These are phyloP conservation scores for Nesoenas mayeri DNA, from an alignment of 2,113 vertebrate species.

Conservation along the genomic window DNA sequence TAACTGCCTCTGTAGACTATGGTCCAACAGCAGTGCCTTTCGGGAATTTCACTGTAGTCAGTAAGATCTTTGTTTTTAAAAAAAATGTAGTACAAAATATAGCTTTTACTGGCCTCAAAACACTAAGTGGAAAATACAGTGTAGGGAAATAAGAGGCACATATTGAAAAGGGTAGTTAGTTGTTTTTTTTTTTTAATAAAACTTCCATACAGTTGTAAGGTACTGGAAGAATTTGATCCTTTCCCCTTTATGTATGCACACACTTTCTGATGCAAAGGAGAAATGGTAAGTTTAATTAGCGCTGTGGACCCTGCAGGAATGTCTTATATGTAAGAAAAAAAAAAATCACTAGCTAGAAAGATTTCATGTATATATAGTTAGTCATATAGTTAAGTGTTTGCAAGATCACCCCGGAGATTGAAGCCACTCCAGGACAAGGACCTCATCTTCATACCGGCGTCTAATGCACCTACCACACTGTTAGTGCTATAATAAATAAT, in stretches of 20 bases:
- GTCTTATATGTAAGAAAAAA: neutral
- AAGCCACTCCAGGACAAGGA: conserved; percentile 61
- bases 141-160: conserved; percentile 24
- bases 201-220: neutral
- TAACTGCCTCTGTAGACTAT: conserved; percentile 25
- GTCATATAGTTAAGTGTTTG: conserved; percentile 51
- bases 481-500: conserved; percentile 73
- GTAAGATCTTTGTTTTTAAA: conserved; percentile 50
- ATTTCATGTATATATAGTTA: neutral
- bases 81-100: conserved; percentile 16
- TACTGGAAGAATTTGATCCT: neutral
- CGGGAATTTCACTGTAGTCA: neutral
- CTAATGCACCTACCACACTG: conserved; percentile 58
- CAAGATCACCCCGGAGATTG: conserved; percentile 58
- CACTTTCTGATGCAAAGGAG: neutral
- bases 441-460: conserved; percentile 46
- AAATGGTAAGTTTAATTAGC: conserved; percentile 24
- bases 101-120: conserved; percentile 35
- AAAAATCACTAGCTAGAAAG: neutral
- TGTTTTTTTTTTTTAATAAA: conserved; percentile 15
- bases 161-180: neutral
- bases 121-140: conserved; percentile 35
- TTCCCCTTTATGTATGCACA: neutral
- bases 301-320: neutral
- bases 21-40: conserved; percentile 17